Percentiles rank a stretch among this genome's conserved stretches.
Evolutionary conservation across 2,888 invertebrate species (phyloP).

Genomic region (Seladonia tumulorum): DNA sequence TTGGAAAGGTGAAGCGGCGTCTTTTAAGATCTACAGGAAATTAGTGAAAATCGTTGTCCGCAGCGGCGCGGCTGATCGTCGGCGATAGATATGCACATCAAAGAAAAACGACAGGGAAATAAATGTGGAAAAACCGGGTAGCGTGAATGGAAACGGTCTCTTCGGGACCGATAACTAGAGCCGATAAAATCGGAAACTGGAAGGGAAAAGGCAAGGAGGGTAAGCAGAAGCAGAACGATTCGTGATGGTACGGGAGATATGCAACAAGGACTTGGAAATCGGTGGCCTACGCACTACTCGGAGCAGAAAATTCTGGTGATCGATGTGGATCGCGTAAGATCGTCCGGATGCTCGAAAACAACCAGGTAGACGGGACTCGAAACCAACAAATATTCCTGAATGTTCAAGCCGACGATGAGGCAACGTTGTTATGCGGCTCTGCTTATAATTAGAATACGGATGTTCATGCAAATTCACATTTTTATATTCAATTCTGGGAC

Average conservation of each 20-base stretch:
- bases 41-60: neutral
- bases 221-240: slow-evolving; percentile 56
- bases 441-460: no score
- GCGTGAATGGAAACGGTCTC: slow-evolving; percentile 28
- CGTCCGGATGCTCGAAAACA: neutral
- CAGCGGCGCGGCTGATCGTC: neutral
- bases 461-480: no score
- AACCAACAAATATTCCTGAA: slow-evolving; percentile 20
- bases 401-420: neutral
- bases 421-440: neutral
- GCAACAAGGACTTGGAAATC: slow-evolving; percentile 52
- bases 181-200: slow-evolving; percentile 29
- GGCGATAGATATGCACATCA: neutral
- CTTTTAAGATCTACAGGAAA: neutral
- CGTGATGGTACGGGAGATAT: slow-evolving; percentile 48
- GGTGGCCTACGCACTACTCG: slow-evolving; percentile 24
- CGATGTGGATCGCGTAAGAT: slow-evolving; percentile 25
- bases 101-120: slow-evolving; percentile 5
- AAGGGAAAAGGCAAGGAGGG: slow-evolving; percentile 43
- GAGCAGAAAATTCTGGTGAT: slow-evolving; percentile 47
- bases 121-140: slow-evolving; percentile 38
- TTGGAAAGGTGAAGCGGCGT: neutral
- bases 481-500: no score
- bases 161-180: slow-evolving; percentile 13
- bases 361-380: neutral